Base-by-base conservation (phyloP, 2,888 invertebrate genomes). In the Galerucella nymphaeae region DNA sequence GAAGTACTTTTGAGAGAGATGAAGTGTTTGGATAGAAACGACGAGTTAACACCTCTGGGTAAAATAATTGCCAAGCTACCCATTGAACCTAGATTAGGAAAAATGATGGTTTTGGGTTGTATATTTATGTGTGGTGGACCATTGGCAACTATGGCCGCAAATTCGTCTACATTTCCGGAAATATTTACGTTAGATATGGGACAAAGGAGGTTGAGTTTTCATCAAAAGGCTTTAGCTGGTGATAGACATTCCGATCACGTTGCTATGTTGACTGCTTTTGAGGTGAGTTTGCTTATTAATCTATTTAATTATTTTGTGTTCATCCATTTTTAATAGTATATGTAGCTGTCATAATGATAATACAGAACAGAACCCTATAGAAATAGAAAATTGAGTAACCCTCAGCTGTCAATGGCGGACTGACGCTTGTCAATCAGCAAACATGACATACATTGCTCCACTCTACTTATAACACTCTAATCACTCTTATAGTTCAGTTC, bases 11-110 rank as follows among this genome's bases (percentile, higher is more conserved):
- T 93, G 78, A 84, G 91, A 82, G 98, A 98, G 83, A 93, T 98
- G 91, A 95, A 96, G 83, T 99, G 98, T 79, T 88, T 99, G 79
- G 97, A 98, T 86, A 84, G 86, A 0, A 90, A 92, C 75, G 96
- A 98, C 84, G 95, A 96, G 77, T 87, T 99, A 73, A 99, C 99
- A 0, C 95, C 98, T 0, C 89, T 99, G 18, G 99, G 99, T 0
- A 91, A 93, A 75, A 96, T 99, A 76, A 89, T 99, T 8, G 99
- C 99, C 6, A 94, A 96, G 77, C 86, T 99, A 78, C 99, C 99
- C 0, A 95, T 99, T 73, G 99, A 99, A 83, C 99, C 99, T 0
- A 91, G 97, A 0, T 89, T 99, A 8, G 99, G 99, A 18, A 98
- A 98, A 88, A 81, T 81, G 81, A 81, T 81, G 81, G 94, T 99